Percentiles rank a stretch among this genome's conserved stretches.
phyloP scores from a whole-genome alignment of 2,888 invertebrate genomes.

The Aphidoletes aphidimyza region DNA sequence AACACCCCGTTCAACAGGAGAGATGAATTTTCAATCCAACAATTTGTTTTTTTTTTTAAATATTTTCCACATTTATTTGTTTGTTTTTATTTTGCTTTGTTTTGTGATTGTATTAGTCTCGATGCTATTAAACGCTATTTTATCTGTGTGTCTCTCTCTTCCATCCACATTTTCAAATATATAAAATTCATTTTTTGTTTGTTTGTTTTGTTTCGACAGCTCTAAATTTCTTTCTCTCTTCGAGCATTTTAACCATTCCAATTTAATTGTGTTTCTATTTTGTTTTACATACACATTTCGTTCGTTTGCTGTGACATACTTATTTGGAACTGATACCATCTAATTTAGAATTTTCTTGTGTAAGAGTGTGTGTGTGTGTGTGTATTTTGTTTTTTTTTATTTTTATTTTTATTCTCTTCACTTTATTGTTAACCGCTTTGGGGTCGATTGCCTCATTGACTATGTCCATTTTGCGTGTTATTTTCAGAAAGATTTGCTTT shows the following conservation, averaged over 20 bases:
- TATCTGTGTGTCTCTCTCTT: not conserved
- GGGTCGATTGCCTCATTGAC: too few species aligned
- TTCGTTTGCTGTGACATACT: slow-evolving; percentile 10
- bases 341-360: not conserved
- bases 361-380: too few species aligned
- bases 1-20: slow-evolving; percentile 52
- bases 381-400: not conserved
- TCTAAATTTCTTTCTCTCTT: not conserved
- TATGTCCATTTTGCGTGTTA: too few species aligned
- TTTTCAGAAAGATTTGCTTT: too few species aligned
- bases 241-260: slow-evolving; percentile 11
- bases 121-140: not conserved
- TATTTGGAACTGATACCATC: slow-evolving; percentile 22
- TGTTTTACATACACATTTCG: not conserved
- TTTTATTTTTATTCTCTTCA: too few species aligned
- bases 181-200: slow-evolving; percentile 5
- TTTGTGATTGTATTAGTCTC: not conserved
- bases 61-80: not conserved
- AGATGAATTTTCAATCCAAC: slow-evolving; percentile 18
- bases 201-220: not conserved
- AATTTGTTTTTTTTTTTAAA: too few species aligned
- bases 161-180: not conserved
- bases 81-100: not conserved
- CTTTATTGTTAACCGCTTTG: too few species aligned
- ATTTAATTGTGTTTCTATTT: slow-evolving; percentile 19